phyloP scores from a whole-genome alignment of 2,113 vertebrate genomes.

The Caracal caracal region DNA sequence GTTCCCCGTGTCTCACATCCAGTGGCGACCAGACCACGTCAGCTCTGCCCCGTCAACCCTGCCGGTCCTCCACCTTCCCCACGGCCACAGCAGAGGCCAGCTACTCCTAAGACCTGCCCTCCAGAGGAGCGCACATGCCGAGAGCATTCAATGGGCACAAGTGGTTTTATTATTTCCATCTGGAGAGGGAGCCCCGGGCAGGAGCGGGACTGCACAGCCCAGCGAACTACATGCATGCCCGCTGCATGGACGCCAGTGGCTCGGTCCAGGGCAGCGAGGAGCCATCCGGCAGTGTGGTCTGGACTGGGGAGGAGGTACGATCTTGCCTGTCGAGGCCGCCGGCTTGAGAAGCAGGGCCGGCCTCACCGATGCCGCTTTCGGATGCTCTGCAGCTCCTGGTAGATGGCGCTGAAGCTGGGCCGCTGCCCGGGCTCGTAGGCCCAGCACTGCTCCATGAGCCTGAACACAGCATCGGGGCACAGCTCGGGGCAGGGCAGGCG shows the following conservation, averaged over 20 bases:
- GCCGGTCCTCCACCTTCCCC: slow-evolving; percentile 85
- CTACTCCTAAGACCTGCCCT: background rate
- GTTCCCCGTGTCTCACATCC: background rate
- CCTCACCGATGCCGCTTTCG: slow-evolving; percentile 84
- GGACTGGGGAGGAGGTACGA: background rate
- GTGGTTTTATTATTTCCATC: slow-evolving; percentile 66
- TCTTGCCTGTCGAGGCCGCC: background rate
- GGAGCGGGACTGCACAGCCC: background rate
- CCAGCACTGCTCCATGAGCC: slow-evolving; percentile 95
- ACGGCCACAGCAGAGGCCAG: rapidly evolving
- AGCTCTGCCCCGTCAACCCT: slow-evolving; percentile 88
- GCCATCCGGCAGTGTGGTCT: rapidly evolving
- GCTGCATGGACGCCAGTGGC: background rate
- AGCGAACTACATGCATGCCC: rapidly evolving
- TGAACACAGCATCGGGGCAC: slow-evolving; percentile 92
- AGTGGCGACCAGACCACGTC: slow-evolving; percentile 89
- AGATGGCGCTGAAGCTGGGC: slow-evolving; percentile 89
- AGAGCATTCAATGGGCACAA: background rate
- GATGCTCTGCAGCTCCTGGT: slow-evolving; percentile 87
- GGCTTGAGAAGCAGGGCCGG: background rate
- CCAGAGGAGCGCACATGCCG: background rate
- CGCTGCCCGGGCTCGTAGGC: slow-evolving; percentile 90
- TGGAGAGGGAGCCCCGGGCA: background rate
- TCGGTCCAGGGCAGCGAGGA: background rate
- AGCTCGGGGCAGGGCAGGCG: slow-evolving; percentile 89